A percentile compares a stretch with the other conserved stretches of the same genome.
Evolutionary conservation across 2,888 invertebrate species (phyloP).

Genomic region (Ceraclea dissimilis): DNA sequence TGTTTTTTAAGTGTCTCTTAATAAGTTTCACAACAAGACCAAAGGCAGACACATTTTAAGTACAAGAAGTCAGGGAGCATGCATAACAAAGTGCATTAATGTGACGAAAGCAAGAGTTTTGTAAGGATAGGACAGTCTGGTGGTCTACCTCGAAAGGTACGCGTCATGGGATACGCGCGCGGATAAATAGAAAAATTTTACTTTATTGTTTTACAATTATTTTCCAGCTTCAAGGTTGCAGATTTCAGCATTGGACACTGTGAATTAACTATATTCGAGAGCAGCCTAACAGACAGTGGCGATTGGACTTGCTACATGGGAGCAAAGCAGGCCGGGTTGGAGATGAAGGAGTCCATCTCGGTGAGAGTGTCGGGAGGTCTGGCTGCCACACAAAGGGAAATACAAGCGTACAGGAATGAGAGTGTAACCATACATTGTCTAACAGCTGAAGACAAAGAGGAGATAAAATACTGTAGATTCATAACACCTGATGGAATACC

Average conservation of each 20-base stretch:
- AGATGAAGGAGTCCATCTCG: slow-evolving; percentile 33
- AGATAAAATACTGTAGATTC: slow-evolving; percentile 46
- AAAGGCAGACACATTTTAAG: too few relatives aligned
- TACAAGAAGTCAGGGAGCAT: too few relatives aligned
- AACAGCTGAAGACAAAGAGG: slow-evolving; percentile 37
- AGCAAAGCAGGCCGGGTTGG: slow-evolving; percentile 34
- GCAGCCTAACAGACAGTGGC: slow-evolving; percentile 35
- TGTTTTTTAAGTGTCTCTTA: too few relatives aligned
- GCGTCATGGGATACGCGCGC: too few relatives aligned
- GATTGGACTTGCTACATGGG: slow-evolving; percentile 48
- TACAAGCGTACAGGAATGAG: slow-evolving; percentile 30
- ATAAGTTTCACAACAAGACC: too few relatives aligned
- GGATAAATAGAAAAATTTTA: too few relatives aligned
- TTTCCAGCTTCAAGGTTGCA: slow-evolving; percentile 39
- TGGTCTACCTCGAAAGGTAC: too few relatives aligned
- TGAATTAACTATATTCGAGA: slow-evolving; percentile 38
- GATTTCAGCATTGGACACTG: slow-evolving; percentile 42
- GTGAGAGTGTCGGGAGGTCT: slow-evolving; percentile 43
- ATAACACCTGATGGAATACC: slow-evolving; percentile 37
- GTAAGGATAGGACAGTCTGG: too few relatives aligned
- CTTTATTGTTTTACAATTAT: too few relatives aligned
- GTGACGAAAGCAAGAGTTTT: too few relatives aligned
- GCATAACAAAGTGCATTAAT: too few relatives aligned
- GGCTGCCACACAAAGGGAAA: slow-evolving; percentile 35
- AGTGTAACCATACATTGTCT: slow-evolving; percentile 38